Base-by-base conservation (phyloP, 2,113 vertebrate genomes). In the Pollimyrus isidori region DNA sequence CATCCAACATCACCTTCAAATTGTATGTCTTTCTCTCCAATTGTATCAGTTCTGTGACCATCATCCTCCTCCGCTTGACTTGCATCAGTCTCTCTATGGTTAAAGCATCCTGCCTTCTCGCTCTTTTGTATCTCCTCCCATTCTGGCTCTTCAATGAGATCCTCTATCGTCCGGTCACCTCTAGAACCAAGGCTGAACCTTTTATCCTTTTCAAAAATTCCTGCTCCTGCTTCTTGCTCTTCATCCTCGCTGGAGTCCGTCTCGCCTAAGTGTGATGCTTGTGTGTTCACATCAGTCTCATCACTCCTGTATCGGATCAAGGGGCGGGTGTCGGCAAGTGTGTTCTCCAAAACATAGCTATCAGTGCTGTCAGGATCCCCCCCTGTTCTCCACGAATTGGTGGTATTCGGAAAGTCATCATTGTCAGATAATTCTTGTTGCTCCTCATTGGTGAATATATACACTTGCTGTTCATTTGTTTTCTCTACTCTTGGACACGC, bases 301-400 rank as follows among this genome's bases (percentile, higher is more conserved):
- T 96, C 95, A 1, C 95, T 96, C 90, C 94, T 95, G 92, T 96
- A 96, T 42, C 90, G 93, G 19, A 96, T 96, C 91, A 96, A 92
- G 26, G 96, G 95, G 0, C 94, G 94, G 7, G 95, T 93, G 92
- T 96, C 96, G 0, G 95, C 95, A 0, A 96, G 90, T 1, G 96
- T 96, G 92, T 96, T 95, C 1, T 96, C 96, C 90, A 94, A 94
- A 89, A 93, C 94, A 5, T 95, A 96, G 91, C 95, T 96, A 91
- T 95, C 93, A 10, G 48, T 86, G 82, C 93, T 88, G 69, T 96
- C 95, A 11, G 92, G 46, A 91, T 96, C 96, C 35, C 35, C 89
- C 13, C 46, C 86, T 0, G 94, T 94, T 90, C 73, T 94, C 93
- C 94, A 96, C 0, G 95, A 96, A 87, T 94, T 89, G 0, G 94